phyloP scores from a whole-genome alignment of 2,888 invertebrate species.

The Gerris lacustris region DNA sequence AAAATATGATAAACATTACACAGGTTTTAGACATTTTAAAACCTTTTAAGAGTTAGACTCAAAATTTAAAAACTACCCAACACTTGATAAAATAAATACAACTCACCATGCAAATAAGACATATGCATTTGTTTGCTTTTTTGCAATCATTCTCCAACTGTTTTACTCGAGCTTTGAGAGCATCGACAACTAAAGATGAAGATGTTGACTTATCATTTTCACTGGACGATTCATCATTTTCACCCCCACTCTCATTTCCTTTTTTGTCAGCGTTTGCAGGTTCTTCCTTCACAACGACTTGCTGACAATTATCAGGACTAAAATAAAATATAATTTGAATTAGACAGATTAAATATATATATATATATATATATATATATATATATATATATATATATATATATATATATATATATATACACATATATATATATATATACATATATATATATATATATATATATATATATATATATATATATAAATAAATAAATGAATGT shows the following conservation, averaged over 20 bases:
- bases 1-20: no score
- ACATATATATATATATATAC: no score
- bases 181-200: conserved; percentile 44
- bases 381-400: no score
- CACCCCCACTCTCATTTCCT: conserved; percentile 22
- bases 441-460: no score
- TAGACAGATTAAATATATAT: neutral
- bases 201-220: neutral
- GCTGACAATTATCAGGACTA: conserved; percentile 7
- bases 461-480: no score
- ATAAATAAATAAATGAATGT: no score
- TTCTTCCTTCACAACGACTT: conserved; percentile 31
- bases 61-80: no score
- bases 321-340: neutral
- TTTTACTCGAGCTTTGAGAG: conserved; percentile 60
- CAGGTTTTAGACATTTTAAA: no score
- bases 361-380: no score
- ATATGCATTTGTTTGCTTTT: conserved; percentile 56
- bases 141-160: conserved; percentile 52
- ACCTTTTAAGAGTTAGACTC: no score
- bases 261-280: conserved; percentile 32
- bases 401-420: no score
- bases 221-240: conserved; percentile 12
- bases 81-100: neutral
- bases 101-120: conserved; percentile 74